Conservation (phyloP, 2,888 invertebrate species). For the Cyclophora punctaria region DNA sequence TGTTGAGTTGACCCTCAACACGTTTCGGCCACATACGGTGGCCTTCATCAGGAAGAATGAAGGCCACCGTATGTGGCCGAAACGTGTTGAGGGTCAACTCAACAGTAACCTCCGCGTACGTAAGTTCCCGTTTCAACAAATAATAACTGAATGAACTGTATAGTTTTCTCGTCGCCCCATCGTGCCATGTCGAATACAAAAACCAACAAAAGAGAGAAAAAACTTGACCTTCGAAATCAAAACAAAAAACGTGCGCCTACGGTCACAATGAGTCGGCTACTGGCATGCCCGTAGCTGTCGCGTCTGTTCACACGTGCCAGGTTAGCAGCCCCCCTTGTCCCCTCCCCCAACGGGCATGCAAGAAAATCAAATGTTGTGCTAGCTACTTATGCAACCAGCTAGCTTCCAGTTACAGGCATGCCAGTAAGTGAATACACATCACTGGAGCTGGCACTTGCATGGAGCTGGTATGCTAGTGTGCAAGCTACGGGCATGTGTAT, state of each 20-base stretch:
- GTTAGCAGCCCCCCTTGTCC: conserved; percentile 2
- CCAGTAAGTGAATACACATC: conserved; percentile 11
- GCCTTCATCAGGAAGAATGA: no score
- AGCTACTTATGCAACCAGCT: conserved; percentile 9
- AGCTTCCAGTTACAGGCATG: conserved; percentile 11
- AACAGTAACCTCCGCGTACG: no score
- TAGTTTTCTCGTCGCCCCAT: conserved; percentile 13
- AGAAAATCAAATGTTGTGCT: conserved; percentile 13
- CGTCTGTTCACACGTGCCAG: conserved; percentile 13
- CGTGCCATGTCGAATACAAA: conserved; percentile 6
- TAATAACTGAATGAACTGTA: conserved; percentile 14
- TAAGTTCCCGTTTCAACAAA: no score
- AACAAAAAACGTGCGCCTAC: conserved; percentile 9
- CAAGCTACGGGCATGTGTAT: conserved; percentile 6
- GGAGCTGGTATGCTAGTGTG: conserved; percentile 13
- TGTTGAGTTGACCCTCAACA: no score
- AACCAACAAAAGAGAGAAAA: conserved; percentile 6
- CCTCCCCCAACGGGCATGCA: conserved; percentile 15
- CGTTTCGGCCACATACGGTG: no score
- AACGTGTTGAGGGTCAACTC: no score
- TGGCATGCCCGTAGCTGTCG: conserved; percentile 12
- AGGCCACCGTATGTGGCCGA: no score
- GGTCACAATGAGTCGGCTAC: conserved; percentile 6
- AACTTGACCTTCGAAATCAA: conserved; percentile 9
- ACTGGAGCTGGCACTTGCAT: conserved; percentile 12